Conservation (phyloP, 1,140 invertebrate genomes). For the Campoletis sonorensis region DNA sequence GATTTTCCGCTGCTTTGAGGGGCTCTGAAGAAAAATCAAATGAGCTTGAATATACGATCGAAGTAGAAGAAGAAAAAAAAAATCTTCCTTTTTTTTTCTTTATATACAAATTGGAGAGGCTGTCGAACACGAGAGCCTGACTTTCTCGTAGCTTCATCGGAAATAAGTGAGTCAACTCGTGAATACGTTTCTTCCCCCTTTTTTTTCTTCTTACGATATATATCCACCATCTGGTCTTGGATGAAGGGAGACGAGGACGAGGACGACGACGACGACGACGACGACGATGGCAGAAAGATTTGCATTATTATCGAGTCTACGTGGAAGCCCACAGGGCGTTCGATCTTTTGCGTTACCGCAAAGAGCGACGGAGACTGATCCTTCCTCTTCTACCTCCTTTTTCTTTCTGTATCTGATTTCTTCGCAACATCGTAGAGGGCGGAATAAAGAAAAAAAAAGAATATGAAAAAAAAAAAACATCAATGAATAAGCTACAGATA, state of each 20-base stretch:
- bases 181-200: constrained; percentile 3
- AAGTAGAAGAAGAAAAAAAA: constrained; percentile 15
- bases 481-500: background rate
- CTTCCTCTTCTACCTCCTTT: background rate
- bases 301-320: constrained; percentile 24
- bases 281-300: constrained; percentile 17
- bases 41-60: background rate
- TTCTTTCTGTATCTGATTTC: constrained; percentile 19
- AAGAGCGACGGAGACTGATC: background rate
- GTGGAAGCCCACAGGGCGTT: constrained; percentile 14
- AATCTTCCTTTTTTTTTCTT: background rate
- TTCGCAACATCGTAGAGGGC: background rate
- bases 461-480: background rate
- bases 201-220: background rate
- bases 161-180: constrained; percentile 22
- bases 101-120: constrained; percentile 1
- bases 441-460: background rate
- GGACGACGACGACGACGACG: too few relatives aligned
- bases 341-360: constrained; percentile 11
- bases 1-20: background rate
- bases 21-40: background rate
- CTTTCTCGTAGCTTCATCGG: constrained; percentile 5
- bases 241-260: background rate
- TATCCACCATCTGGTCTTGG: background rate
- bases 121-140: constrained; percentile 1